Percentiles rank a stretch among this genome's conserved stretches.
phyloP scores from a whole-genome alignment of 2,113 vertebrate species.

The Plecturocebus donacophilus region DNA sequence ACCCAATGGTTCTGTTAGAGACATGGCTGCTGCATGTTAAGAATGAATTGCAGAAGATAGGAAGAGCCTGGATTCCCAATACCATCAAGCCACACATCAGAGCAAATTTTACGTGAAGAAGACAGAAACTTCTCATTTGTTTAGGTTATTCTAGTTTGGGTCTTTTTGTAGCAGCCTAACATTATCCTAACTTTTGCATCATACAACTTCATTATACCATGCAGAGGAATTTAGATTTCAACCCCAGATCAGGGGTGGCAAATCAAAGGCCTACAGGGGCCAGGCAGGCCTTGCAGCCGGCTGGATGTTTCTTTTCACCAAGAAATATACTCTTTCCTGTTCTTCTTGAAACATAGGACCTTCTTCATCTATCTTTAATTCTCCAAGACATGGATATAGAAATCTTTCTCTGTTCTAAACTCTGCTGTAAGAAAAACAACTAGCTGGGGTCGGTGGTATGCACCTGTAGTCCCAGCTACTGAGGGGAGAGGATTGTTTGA shows the following conservation, averaged over 20 bases:
- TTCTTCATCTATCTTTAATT: background rate
- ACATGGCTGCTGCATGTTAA: background rate
- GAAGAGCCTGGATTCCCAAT: background rate
- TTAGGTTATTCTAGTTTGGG: background rate
- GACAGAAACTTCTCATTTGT: background rate
- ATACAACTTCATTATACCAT: background rate
- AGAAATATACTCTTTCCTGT: background rate
- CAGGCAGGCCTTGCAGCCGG: background rate
- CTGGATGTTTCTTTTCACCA: background rate
- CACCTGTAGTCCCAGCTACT: no score
- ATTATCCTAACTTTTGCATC: background rate
- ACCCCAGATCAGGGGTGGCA: background rate
- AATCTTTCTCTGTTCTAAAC: background rate
- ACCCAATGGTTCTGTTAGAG: no score
- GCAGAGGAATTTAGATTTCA: background rate
- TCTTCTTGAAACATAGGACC: background rate
- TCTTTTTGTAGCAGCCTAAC: background rate
- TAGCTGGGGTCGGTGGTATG: no score
- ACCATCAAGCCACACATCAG: background rate
- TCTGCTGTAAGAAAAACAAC: background rate
- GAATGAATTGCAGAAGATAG: background rate
- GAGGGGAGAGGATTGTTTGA: no score
- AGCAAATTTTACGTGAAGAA: background rate
- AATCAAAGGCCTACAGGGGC: background rate
- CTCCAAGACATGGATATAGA: background rate